Evolutionary conservation across 2,113 vertebrate species (phyloP).

Genomic region (Tympanuchus pallidicinctus): DNA sequence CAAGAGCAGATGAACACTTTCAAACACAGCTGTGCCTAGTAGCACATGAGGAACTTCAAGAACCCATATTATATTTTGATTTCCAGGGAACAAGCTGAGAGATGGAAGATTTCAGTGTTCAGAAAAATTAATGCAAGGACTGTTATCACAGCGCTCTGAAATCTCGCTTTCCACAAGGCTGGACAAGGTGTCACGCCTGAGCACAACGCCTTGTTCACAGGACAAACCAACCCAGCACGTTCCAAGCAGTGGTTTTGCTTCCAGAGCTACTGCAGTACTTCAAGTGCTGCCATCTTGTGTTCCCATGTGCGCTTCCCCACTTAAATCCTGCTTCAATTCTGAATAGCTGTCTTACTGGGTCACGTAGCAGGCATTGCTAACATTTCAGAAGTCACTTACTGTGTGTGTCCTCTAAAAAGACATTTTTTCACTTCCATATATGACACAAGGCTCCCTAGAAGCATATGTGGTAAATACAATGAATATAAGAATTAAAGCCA

Average conservation of each 20-base stretch:
- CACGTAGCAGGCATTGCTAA: background rate
- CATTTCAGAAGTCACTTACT: background rate
- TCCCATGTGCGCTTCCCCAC: background rate
- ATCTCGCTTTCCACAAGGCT: background rate
- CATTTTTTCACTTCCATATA: background rate
- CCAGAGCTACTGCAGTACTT: background rate
- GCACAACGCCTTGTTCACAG: background rate
- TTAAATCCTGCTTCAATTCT: background rate
- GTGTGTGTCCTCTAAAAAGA: background rate
- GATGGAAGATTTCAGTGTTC: background rate
- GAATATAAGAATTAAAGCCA: conserved; percentile 52
- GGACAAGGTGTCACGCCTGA: background rate
- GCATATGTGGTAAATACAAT: background rate
- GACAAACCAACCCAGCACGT: background rate
- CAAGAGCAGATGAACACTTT: background rate
- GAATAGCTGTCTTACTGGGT: background rate
- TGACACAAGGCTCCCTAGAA: background rate
- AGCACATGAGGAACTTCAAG: background rate
- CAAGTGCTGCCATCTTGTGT: conserved; percentile 55
- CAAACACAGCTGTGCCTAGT: background rate
- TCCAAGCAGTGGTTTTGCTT: background rate
- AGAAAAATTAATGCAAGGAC: background rate
- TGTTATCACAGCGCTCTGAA: background rate
- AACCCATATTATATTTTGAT: background rate
- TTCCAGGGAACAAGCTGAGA: background rate